Conservation (phyloP, 2,797 vertebrate genomes). For the Pteronotus mesoamericanus region DNA sequence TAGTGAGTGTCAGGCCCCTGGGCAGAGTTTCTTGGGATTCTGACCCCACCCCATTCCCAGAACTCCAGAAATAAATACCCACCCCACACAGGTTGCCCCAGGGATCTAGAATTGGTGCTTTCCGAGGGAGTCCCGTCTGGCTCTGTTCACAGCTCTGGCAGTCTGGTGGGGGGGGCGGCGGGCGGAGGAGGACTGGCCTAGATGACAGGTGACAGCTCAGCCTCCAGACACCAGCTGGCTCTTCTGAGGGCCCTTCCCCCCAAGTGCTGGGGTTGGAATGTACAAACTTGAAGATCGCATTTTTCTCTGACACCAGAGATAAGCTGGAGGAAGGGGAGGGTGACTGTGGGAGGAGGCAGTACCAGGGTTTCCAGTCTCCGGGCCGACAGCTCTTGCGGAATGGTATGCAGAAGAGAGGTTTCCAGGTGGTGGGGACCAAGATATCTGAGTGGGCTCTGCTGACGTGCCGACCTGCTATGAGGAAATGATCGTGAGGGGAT, state of each 20-base stretch:
- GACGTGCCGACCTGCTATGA: background rate
- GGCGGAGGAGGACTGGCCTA: background rate
- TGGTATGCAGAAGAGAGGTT: constrained; percentile 31
- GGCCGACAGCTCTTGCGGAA: background rate
- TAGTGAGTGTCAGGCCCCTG: background rate
- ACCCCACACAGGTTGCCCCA: background rate
- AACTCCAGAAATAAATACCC: background rate
- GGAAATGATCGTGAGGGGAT: constrained; percentile 33
- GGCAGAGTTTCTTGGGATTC: background rate
- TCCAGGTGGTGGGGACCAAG: background rate
- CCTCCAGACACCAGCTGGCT: constrained; percentile 18
- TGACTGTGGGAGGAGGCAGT: constrained; percentile 75
- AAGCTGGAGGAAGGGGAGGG: constrained; percentile 62
- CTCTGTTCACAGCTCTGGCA: background rate
- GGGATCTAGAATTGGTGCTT: background rate
- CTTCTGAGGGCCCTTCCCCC: constrained; percentile 46
- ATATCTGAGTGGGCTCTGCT: background rate
- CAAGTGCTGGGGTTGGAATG: constrained; percentile 66
- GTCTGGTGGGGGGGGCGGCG: too few relatives aligned
- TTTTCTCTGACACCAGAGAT: constrained; percentile 83
- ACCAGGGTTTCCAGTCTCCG: constrained; percentile 78
- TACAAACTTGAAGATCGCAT: constrained; percentile 73
- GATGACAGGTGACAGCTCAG: background rate
- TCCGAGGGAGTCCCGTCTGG: background rate
- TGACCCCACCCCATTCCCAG: background rate